phyloP scores from a whole-genome alignment of 1,140 invertebrate species.

The Teleopsis dalmanni region DNA sequence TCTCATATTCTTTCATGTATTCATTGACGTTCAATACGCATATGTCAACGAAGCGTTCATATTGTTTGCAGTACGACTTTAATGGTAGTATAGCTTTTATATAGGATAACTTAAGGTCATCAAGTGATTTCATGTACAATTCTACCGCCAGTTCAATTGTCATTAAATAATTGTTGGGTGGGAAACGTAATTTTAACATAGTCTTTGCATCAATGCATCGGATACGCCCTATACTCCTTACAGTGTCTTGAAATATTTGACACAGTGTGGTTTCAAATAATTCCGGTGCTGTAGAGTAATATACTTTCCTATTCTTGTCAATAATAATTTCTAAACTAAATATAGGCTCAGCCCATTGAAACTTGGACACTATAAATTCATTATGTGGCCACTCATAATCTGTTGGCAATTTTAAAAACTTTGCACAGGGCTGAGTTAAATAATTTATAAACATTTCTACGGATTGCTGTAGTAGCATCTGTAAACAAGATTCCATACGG shows the following conservation, averaged over 20 bases:
- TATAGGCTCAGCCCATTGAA: conserved; percentile 28
- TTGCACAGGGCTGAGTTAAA: conserved; percentile 29
- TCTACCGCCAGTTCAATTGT: conserved; percentile 40
- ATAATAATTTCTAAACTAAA: conserved; percentile 30
- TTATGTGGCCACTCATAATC: conserved; percentile 29
- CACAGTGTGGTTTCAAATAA: conserved; percentile 28
- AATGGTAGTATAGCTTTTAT: conserved; percentile 24
- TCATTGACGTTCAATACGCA: conserved; percentile 22
- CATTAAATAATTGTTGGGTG: conserved; percentile 26
- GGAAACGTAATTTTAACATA: conserved; percentile 27
- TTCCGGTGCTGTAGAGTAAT: conserved; percentile 34
- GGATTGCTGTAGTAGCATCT: conserved; percentile 27
- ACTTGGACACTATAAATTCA: conserved; percentile 27
- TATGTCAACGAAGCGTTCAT: conserved; percentile 30
- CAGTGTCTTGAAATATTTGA: conserved; percentile 26
- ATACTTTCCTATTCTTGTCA: conserved; percentile 17
- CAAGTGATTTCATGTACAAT: conserved; percentile 17
- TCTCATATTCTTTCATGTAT: conserved; percentile 25
- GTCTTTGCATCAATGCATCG: conserved; percentile 25
- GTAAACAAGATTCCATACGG: conserved; percentile 40
- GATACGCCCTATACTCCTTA: conserved; percentile 30
- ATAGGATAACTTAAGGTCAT: conserved; percentile 22
- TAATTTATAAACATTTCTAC: conserved; percentile 24
- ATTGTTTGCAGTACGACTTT: conserved; percentile 22
- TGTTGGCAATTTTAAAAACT: conserved; percentile 19